Percentiles rank a stretch among this genome's conserved stretches.
These are phyloP conservation scores for Caradrina kadenii DNA, from an alignment of 2,888 invertebrate genomes.

Conservation along the genomic window DNA sequence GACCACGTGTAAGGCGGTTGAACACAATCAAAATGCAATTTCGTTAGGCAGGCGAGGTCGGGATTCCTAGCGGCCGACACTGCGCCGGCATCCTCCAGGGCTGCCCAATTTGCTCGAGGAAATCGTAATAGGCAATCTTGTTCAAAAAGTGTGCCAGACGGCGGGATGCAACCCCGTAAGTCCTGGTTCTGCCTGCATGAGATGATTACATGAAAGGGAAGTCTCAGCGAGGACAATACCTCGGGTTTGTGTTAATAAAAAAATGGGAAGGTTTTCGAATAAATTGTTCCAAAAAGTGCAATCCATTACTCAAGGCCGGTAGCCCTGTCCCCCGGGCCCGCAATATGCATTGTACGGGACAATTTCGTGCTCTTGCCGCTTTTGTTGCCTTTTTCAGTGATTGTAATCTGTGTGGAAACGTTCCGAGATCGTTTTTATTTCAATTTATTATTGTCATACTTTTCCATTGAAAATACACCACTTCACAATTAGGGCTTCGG, in stretches of 20 bases:
- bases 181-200: slow-evolving; percentile 35
- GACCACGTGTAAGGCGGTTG: slow-evolving; percentile 79
- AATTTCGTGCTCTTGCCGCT: slow-evolving; percentile 75
- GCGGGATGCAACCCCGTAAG: slow-evolving; percentile 47
- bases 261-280: slow-evolving; percentile 42
- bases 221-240: slow-evolving; percentile 19
- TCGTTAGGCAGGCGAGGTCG: slow-evolving; percentile 68
- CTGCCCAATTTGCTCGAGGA: slow-evolving; percentile 64
- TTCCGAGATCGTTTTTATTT: slow-evolving; percentile 52
- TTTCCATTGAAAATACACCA: slow-evolving; percentile 41
- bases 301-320: slow-evolving; percentile 58
- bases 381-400: slow-evolving; percentile 76
- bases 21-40: slow-evolving; percentile 85
- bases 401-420: slow-evolving; percentile 66
- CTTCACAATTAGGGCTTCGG: slow-evolving; percentile 21
- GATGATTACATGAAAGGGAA: slow-evolving; percentile 44
- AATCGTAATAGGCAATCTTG: slow-evolving; percentile 64
- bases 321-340: slow-evolving; percentile 65
- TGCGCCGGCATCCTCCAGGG: slow-evolving; percentile 57
- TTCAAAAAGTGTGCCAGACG: slow-evolving; percentile 59
- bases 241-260: slow-evolving; percentile 23
- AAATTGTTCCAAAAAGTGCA: slow-evolving; percentile 57
- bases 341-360: slow-evolving; percentile 83
- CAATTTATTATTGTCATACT: slow-evolving; percentile 55
- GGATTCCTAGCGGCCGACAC: slow-evolving; percentile 60